Percentiles rank a stretch among this genome's conserved stretches.
phyloP scores from a whole-genome alignment of 2,797 vertebrate genomes.

The Sarcophilus harrisii region DNA sequence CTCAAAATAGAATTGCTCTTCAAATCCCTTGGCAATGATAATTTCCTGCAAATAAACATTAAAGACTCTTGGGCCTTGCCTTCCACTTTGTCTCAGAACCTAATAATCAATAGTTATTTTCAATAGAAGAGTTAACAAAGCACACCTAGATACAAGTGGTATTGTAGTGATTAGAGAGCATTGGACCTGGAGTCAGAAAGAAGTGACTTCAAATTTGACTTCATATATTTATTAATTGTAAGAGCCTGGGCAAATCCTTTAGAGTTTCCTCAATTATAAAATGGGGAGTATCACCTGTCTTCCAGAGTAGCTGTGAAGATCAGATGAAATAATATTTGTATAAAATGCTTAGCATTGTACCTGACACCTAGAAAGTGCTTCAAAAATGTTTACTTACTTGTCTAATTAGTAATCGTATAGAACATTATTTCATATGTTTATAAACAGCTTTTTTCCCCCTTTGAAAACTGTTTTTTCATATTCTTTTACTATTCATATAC shows the following conservation, averaged over 20 bases:
- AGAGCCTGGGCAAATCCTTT: background rate
- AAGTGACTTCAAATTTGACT: background rate
- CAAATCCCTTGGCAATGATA: background rate
- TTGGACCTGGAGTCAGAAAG: background rate
- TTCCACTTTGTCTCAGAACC: background rate
- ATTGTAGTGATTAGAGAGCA: background rate
- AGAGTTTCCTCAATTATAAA: background rate
- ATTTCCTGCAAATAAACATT: background rate
- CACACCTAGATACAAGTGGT: background rate
- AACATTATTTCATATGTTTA: background rate
- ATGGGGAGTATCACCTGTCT: background rate
- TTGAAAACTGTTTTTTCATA: background rate
- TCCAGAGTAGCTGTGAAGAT: background rate
- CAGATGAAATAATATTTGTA: background rate
- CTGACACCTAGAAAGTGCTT: background rate
- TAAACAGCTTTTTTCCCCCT: background rate
- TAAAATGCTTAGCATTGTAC: background rate
- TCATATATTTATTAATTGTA: background rate
- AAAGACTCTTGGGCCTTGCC: background rate
- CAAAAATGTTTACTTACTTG: background rate
- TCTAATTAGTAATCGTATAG: background rate
- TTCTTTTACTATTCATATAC: background rate
- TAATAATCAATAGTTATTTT: background rate
- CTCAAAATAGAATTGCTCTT: background rate
- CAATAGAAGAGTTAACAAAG: background rate